Evolutionary conservation across 2,113 vertebrate genomes (phyloP), one percentile per base, ranked within the genome.

Genomic region (Megaptera novaeangliae): DNA sequence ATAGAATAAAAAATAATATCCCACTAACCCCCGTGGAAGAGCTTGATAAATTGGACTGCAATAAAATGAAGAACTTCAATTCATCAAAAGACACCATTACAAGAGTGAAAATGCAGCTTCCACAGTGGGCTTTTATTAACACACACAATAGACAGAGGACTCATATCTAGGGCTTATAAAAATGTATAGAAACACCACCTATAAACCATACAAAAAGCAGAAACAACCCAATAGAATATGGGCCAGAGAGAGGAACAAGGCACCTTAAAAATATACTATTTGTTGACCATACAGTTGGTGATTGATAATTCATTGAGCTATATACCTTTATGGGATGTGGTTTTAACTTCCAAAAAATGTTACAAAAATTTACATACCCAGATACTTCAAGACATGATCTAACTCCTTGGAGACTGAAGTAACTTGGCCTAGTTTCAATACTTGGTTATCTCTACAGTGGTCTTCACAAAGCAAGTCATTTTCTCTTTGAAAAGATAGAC

Each of bases 401-500:
- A 78, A 74, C 36, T 49, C 80, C 87, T 85, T 66, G n/a, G 94
- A 95, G 75, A 77, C 68, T 34, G 44, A 92, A 95, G 63, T 57
- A 55, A 71, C 25, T 41, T 91, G 68, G 74, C 77, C 92, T 81
- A 75, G 41, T 98, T 96, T 95, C 31, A 92, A 44, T 90, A 83
- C 25, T 80, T 94, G 14, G 23, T 82, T 78, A 82, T 49, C 71
- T 91, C 64, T 74, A 72, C 81, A 66, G 31, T 68, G 31, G 66
- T 90, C 49, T 92, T 92, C 46, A 96, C 25, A 77, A 90, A 52
- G 41, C 63, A 63, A 81, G 69, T 63, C 78, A 86, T 81, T 85
- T 94, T 97, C 96, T 78, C 74, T 91, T 94, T 86, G 64, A 93
- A 88, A 63, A 85, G 80, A 75, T 25, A 92, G 72, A 59, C 23